Evolutionary conservation across 2,797 vertebrate species (phyloP).

Genomic region (Erpetoichthys calabaricus): DNA sequence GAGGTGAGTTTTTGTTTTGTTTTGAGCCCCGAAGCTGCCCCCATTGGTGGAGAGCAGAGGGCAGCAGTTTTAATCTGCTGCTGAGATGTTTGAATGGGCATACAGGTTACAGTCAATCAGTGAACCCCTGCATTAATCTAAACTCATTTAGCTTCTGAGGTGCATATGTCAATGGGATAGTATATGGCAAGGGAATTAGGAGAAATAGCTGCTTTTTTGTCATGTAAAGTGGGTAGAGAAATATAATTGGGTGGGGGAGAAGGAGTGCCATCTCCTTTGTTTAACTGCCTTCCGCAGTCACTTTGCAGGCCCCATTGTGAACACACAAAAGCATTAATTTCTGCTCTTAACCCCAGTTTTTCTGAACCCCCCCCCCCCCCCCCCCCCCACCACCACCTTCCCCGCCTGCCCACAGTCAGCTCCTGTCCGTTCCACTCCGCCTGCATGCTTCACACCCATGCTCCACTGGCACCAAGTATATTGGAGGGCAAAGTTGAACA

Average conservation of each 20-base stretch:
- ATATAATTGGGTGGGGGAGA: constrained; percentile 56
- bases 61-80: constrained; percentile 32
- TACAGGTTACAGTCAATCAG: constrained; percentile 49
- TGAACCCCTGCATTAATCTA: constrained; percentile 28
- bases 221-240: constrained; percentile 52
- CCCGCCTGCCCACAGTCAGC: constrained; percentile 48
- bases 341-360: constrained; percentile 43
- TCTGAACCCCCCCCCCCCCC: constrained; percentile 33
- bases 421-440: constrained; percentile 70
- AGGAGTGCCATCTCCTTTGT: constrained; percentile 51
- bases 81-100: constrained; percentile 44
- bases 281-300: constrained; percentile 62
- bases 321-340: constrained; percentile 70
- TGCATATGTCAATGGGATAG: constrained; percentile 21
- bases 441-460: constrained; percentile 49
- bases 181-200: constrained; percentile 41
- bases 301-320: constrained; percentile 64
- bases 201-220: constrained; percentile 49
- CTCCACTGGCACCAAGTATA: constrained; percentile 32
- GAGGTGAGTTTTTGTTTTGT: too few species aligned
- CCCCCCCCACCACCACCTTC: too few species aligned
- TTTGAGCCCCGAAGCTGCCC: too few species aligned
- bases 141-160: constrained; percentile 37
- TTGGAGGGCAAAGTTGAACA: constrained; percentile 22
- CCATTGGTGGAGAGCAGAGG: constrained; percentile 3